Evolutionary conservation across 1,140 invertebrate genomes (phyloP).

Genomic region (Nasonia giraulti): DNA sequence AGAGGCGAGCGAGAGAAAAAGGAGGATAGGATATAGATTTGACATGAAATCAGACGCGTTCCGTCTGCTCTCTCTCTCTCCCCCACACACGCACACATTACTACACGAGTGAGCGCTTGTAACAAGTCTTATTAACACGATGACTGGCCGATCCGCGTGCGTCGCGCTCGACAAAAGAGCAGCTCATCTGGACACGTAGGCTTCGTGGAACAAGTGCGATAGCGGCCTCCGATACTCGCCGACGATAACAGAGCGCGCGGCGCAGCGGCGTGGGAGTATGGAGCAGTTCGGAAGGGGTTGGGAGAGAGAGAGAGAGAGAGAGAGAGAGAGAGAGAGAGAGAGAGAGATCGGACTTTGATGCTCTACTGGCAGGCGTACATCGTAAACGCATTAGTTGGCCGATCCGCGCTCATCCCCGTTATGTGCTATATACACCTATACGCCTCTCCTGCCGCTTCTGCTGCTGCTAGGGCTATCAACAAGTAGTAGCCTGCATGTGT

Average conservation of each 20-base stretch:
- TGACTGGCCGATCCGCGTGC: conserved; percentile 35
- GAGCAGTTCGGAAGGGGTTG: not conserved
- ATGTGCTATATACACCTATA: conserved; percentile 50
- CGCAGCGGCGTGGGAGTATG: not conserved
- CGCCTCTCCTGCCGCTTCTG: not conserved
- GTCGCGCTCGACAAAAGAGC: not conserved
- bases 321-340: conserved; percentile 35
- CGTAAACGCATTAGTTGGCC: conserved; percentile 67
- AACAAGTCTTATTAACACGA: conserved; percentile 45
- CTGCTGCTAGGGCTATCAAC: not conserved
- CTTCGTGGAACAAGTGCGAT: conserved; percentile 35
- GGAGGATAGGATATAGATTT: not conserved
- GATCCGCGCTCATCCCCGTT: conserved; percentile 9
- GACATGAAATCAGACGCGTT: conserved; percentile 1
- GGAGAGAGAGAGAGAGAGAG: conserved; percentile 36
- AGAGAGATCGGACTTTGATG: conserved; percentile 63
- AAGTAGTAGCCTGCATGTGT: not conserved
- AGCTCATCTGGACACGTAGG: not conserved
- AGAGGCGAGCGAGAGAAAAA: not conserved
- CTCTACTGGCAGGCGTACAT: conserved; percentile 65
- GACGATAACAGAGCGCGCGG: not conserved
- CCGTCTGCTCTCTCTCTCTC: not conserved
- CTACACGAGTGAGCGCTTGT: conserved; percentile 14
- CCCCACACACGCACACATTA: not conserved
- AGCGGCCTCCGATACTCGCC: not conserved